Percentiles rank a stretch among this genome's conserved stretches.
Evolutionary conservation across 2,888 invertebrate genomes (phyloP).

Genomic region (Biston stratarius): DNA sequence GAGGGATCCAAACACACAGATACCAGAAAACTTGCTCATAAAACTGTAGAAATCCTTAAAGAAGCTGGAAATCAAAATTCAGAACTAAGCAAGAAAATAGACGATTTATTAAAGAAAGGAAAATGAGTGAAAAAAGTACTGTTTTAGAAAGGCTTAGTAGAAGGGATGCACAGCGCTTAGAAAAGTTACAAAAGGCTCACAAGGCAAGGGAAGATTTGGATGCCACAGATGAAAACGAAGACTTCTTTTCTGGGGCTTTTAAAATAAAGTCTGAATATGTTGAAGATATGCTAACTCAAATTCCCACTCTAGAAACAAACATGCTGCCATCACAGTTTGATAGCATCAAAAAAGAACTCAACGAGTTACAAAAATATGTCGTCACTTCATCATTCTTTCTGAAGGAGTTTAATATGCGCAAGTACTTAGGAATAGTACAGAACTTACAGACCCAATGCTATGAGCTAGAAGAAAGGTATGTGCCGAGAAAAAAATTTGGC

Average conservation of each 20-base stretch:
- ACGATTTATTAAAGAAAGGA: conserved; percentile 74
- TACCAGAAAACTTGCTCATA: conserved; percentile 62
- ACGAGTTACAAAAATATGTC: conserved; percentile 91
- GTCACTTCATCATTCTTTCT: conserved; percentile 93
- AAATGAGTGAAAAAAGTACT: conserved; percentile 79
- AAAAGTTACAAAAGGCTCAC: conserved; percentile 88
- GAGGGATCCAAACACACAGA: conserved; percentile 69
- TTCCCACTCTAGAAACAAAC: conserved; percentile 80
- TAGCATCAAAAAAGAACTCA: conserved; percentile 90
- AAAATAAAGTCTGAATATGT: conserved; percentile 89
- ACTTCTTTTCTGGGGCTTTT: conserved; percentile 90
- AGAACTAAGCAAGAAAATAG: conserved; percentile 76
- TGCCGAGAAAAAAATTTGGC: conserved; percentile 95
- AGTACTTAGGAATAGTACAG: conserved; percentile 91
- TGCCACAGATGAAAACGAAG: conserved; percentile 89
- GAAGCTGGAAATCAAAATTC: conserved; percentile 78
- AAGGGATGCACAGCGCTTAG: conserved; percentile 88
- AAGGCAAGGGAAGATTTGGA: conserved; percentile 87
- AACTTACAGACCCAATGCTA: conserved; percentile 90
- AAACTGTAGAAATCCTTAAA: conserved; percentile 74
- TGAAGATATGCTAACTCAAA: conserved; percentile 86
- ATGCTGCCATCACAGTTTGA: conserved; percentile 88
- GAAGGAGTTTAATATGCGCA: conserved; percentile 92
- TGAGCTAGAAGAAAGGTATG: conserved; percentile 89
- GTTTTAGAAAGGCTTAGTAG: conserved; percentile 80